Percentiles rank a stretch among this genome's conserved stretches.
Conservation (phyloP, 2,797 vertebrate species). For the Clarias laeviceps region DNA sequence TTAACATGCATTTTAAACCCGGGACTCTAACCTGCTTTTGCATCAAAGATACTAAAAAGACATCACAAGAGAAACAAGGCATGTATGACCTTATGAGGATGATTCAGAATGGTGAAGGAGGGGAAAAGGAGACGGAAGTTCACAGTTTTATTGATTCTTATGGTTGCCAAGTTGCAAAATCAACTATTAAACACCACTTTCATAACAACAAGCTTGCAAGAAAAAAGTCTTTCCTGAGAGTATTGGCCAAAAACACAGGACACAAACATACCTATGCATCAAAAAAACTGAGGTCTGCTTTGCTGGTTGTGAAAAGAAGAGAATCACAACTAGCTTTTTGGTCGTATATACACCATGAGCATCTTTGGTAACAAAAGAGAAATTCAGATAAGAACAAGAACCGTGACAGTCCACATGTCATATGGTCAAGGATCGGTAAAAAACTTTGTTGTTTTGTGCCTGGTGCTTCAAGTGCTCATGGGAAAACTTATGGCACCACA, state of each 20-base stretch:
- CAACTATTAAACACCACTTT: not conserved
- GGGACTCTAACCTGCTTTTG: not conserved
- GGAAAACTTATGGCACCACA: not conserved
- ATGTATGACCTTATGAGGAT: not conserved
- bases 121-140: not conserved
- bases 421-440: not conserved
- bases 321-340: not conserved
- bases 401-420: not conserved
- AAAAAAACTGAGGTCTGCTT: not conserved
- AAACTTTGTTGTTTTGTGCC: not conserved
- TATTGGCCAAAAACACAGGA: not conserved
- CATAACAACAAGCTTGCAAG: not conserved
- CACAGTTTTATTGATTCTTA: not conserved
- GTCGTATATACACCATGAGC: not conserved
- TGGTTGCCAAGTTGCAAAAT: not conserved
- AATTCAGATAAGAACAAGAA: not conserved
- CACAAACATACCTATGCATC: not conserved
- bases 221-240: not conserved
- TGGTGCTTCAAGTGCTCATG: not conserved
- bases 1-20: not conserved
- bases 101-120: conserved; percentile 11
- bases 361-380: not conserved
- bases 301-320: not conserved
- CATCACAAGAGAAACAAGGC: not conserved
- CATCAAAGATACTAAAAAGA: not conserved